These are phyloP conservation scores for Battus philenor DNA, from an alignment of 1,140 invertebrate species.

Conservation along the genomic window DNA sequence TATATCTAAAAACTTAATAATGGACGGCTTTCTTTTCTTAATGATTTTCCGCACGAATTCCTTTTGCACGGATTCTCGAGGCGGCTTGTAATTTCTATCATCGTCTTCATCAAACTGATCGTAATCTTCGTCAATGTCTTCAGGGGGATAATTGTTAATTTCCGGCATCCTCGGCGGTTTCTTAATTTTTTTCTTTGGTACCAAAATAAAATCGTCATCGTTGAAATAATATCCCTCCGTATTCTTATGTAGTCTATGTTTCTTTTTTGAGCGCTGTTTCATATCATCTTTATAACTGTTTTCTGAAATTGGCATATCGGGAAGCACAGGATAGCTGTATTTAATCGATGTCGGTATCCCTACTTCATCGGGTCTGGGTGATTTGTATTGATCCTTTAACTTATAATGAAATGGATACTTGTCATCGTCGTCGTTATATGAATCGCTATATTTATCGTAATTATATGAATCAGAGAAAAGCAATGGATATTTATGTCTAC, in stretches of 20 bases:
- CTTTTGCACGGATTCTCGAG: slow-evolving; percentile 35
- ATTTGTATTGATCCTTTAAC: slow-evolving; percentile 30
- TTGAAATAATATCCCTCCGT: slow-evolving; percentile 32
- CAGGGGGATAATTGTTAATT: slow-evolving; percentile 36
- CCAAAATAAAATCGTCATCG: slow-evolving; percentile 58
- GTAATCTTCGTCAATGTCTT: slow-evolving; percentile 51
- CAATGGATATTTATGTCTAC: slow-evolving; percentile 46
- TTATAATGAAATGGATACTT: slow-evolving; percentile 36
- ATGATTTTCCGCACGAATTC: slow-evolving; percentile 63
- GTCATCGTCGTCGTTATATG: slow-evolving; percentile 42
- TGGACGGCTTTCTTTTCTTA: slow-evolving; percentile 51
- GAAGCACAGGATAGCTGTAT: slow-evolving; percentile 37
- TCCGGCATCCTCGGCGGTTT: slow-evolving; percentile 41
- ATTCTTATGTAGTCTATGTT: slow-evolving; percentile 45
- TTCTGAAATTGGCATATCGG: slow-evolving; percentile 39
- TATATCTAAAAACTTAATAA: slow-evolving; percentile 62
- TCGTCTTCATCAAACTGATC: slow-evolving; percentile 37
- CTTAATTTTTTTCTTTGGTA: slow-evolving; percentile 61
- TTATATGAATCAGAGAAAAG: slow-evolving; percentile 33
- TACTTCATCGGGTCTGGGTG: slow-evolving; percentile 40
- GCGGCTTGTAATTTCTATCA: slow-evolving; percentile 38
- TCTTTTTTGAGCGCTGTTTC: slow-evolving; percentile 52
- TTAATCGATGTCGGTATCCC: slow-evolving; percentile 34
- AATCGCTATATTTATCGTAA: slow-evolving; percentile 48
- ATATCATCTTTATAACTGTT: slow-evolving; percentile 45